Evolutionary conservation across 1,140 invertebrate genomes (phyloP), one percentile per base, ranked within the genome.

Genomic region (Rhopalosiphum padi): DNA sequence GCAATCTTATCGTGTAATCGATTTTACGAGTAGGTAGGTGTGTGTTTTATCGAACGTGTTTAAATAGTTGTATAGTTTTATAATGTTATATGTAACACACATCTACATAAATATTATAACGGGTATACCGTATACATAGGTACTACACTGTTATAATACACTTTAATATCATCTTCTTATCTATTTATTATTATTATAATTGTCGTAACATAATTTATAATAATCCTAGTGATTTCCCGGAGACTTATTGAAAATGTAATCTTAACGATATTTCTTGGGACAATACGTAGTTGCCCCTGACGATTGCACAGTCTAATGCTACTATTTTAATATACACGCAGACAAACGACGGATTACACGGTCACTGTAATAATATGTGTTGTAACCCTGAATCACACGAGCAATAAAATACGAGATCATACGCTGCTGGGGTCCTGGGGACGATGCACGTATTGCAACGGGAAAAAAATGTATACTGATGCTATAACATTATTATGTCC

Each of bases 351-450:
- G 43, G 23, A 43, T 60, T 41, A 68, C 35, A 68, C 23, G 89
- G 25, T 25, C 35, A 37, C n/a, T 89, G 60, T 77, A 77, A 89
- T 90, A 23, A 89, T 90, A 23, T 51, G 87, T 60, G 88, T 41
- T 60, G 88, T 41, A 90, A 46, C 37, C 23, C 55, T 68, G 37
- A 68, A 90, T 90, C 37, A n/a, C 53, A n/a, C 2, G 2, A n/a
- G 89, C 55, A 68, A 90, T 90, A 90, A 90, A 90, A 90, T 41
- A 90, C 89, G 43, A 60, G 89, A 90, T 60, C 89, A 89, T 35
- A 68, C 53, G 60, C 68, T 94, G 68, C n/a, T 93, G 35, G 88
- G 89, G 89, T 68, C 89, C n/a, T 85, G 35, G 88, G 89, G 89
- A 90, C 89, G 37, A 43, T 37, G 89, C 11, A 43, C 30, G 25